Base-by-base conservation (phyloP, 2,888 invertebrate species). In the Empis stercorea region DNA sequence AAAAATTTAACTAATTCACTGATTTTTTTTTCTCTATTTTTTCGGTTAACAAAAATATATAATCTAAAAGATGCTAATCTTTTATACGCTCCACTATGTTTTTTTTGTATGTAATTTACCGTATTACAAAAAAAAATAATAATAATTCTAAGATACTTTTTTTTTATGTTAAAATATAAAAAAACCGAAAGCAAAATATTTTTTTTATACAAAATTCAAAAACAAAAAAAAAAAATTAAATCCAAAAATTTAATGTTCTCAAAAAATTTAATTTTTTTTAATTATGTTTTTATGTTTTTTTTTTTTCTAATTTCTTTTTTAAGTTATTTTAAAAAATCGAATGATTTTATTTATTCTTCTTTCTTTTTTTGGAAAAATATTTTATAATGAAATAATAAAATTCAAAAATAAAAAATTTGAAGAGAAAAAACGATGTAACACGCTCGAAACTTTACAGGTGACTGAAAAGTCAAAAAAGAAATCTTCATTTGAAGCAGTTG, bases 371-470 rank as follows among this genome's bases (percentile, higher is more conserved):
- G n/a, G n/a, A n/a, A 13, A 34, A 34, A 4, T 34, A 13, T 34
- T 4, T 34, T 14, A 15, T 36, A 36, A 17, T 27, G 23, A 27
- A 27, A 27, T 6, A 27, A 6, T 27, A 6, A 27, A 27, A 27
- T 6, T 6, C 4, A 7, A 7, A 27, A 27, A 27, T 7, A 27
- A 27, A 27, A 27, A 27, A 27, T 27, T 27, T 27, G 23, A 27
- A 27, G 16, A 38, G 17, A 38, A 38, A 38, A 7, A 17, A 38
- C 17, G 38, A 20, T 17, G 38, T 17, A 10, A 13, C 38, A 38
- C 38, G 38, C 38, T 38, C 38, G 17, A 38, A 38, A 11, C 17
- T 38, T 38, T 38, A 38, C 38, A 38, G 38, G 38, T 38, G 38
- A 38, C 38, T 38, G 10, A 38, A 38, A 38, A 5, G 2, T 11